Evolutionary conservation across 2,888 invertebrate genomes (phyloP), one percentile per base, ranked within the genome.

Genomic region (Lissonota sp.): DNA sequence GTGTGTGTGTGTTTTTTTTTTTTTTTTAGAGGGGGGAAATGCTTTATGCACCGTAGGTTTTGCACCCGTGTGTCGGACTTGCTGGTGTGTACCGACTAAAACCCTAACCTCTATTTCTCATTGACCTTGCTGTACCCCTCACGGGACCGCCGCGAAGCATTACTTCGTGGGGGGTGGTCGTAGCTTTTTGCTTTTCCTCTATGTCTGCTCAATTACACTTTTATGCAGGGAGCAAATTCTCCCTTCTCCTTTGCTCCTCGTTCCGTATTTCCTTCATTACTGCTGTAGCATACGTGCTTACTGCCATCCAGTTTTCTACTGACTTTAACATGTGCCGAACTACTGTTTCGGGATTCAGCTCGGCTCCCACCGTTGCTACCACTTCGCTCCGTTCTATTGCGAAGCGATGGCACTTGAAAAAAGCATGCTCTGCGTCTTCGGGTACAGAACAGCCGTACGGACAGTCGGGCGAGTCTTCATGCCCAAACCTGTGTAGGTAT

Each of bases 371-470:
- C 39, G n/a, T 5, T 8, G 12, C 73, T 12, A n/a, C 64, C 10
- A 73, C 37, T 49, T 62, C 66, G 6, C n/a, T 26, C 14, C 64
- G 14, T 8, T 49, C 44, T 5, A 8, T 8, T 4, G 26, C 5
- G 51, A 66, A 51, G 5, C 64, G 71, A 16, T 55, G 73, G n/a
- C 78, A 78, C n/a, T 40, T 16, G 73, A 78, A 78, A 57, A 78
- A 78, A 12, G 40, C 64, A 26, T 74, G 78, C 40, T 78, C 73
- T 12, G 64, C 78, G 49, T 78, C 8, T 39, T 78, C 78, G 14
- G 14, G n/a, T 14, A 40, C 74, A 12, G 37, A 37, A 26, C 8
- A 6, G 10, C 79, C 14, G 7, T 58, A 6, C 14, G 70, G 70
- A 51, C 80, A 70, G 5, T 51, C 70, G 7, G 70, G 53, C 8